Percentiles rank a stretch among this genome's conserved stretches.
Conservation (phyloP, 2,113 vertebrate species). For the Euleptes europaea region DNA sequence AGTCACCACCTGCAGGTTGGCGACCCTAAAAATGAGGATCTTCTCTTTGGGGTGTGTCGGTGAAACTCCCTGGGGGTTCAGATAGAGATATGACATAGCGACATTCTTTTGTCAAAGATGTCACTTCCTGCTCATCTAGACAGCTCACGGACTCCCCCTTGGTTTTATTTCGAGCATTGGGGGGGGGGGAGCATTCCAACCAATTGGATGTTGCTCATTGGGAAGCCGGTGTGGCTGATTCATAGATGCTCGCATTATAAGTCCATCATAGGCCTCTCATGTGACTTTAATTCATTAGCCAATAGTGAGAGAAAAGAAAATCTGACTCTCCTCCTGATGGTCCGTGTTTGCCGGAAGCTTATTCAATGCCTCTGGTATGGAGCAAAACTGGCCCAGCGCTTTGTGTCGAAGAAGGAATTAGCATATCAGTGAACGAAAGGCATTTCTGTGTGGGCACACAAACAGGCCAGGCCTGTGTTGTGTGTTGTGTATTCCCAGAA, state of each 20-base stretch:
- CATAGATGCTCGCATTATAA: neutral
- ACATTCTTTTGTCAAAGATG: neutral
- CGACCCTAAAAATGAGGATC: neutral
- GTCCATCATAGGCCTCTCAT: neutral
- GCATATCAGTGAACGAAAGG: neutral
- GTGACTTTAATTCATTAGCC: neutral
- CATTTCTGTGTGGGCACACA: neutral
- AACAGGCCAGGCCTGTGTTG: neutral
- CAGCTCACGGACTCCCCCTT: neutral
- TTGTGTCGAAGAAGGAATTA: neutral
- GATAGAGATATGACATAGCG: no score
- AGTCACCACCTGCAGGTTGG: no score
- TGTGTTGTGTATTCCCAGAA: neutral
- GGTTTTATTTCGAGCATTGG: no score
- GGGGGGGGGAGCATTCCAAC: neutral
- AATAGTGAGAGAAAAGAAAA: neutral
- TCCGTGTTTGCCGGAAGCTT: neutral
- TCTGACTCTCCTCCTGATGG: no score
- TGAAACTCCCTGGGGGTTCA: neutral
- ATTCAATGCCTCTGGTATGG: neutral
- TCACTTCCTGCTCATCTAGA: neutral
- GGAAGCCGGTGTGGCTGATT: neutral
- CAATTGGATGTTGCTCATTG: neutral
- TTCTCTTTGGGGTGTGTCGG: neutral
- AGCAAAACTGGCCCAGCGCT: neutral